These are phyloP conservation scores for Spheniscus mendiculus DNA, from an alignment of 2,113 vertebrate species.

Conservation along the genomic window DNA sequence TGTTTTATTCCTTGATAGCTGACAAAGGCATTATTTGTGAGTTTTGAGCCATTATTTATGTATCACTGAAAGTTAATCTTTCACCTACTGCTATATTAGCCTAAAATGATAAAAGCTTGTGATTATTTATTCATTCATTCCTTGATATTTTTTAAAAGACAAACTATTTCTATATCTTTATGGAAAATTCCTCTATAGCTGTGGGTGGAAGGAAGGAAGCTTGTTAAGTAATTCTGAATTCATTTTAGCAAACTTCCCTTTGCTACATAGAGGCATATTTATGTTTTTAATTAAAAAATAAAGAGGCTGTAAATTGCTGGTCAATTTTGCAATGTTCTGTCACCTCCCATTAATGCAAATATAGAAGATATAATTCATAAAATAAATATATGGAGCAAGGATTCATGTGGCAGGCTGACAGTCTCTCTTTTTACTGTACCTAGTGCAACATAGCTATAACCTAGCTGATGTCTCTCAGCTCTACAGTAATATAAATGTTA, in stretches of 20 bases:
- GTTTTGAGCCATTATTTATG: background rate
- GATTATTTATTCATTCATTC: background rate
- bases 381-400: background rate
- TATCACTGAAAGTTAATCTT: background rate
- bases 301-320: conserved; percentile 38
- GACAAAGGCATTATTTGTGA: background rate
- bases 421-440: background rate
- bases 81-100: background rate
- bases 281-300: conserved; percentile 64
- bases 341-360: conserved; percentile 41
- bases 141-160: background rate
- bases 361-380: conserved; percentile 1
- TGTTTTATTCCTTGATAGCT: background rate
- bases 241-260: background rate
- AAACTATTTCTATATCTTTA: background rate
- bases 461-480: background rate
- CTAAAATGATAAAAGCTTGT: background rate
- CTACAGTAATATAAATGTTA: conserved; percentile 20
- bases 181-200: background rate
- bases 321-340: conserved; percentile 34
- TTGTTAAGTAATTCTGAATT: background rate
- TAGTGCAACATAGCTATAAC: background rate
- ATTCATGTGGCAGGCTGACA: conserved; percentile 15
- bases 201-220: background rate
- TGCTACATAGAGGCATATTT: conserved; percentile 28